Evolutionary conservation across 2,888 invertebrate species (phyloP).

Genomic region (Melanostoma scalare): DNA sequence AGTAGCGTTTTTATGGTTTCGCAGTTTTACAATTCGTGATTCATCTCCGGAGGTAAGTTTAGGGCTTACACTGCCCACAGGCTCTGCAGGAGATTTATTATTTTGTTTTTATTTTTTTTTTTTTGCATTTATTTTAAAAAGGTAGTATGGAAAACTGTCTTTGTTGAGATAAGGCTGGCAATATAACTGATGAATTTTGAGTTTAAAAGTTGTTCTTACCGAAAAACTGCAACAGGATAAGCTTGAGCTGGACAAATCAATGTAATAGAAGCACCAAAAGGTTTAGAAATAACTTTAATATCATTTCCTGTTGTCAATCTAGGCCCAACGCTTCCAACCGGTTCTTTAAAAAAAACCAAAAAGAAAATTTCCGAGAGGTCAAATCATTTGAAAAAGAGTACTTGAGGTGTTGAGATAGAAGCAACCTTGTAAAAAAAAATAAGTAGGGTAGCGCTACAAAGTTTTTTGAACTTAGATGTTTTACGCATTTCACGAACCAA

Average conservation of each 20-base stretch:
- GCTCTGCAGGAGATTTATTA: slow-evolving; percentile 77
- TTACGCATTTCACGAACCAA: too few relatives aligned
- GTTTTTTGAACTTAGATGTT: too few relatives aligned
- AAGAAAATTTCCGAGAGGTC: slow-evolving; percentile 1
- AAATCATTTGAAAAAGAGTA: background rate
- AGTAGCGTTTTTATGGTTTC: slow-evolving; percentile 83
- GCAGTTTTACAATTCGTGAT: slow-evolving; percentile 74
- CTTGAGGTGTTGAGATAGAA: slow-evolving; percentile 73
- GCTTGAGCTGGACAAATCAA: slow-evolving; percentile 88
- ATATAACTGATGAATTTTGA: background rate
- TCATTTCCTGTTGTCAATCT: slow-evolving; percentile 83
- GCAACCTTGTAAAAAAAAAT: background rate
- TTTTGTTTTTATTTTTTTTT: background rate
- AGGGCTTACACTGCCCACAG: slow-evolving; percentile 85
- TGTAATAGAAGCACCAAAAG: slow-evolving; percentile 82
- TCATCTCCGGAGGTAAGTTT: slow-evolving; percentile 83
- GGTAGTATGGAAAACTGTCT: slow-evolving; percentile 15
- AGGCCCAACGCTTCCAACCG: slow-evolving; percentile 86
- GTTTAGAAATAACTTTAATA: slow-evolving; percentile 79
- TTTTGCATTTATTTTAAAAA: slow-evolving; percentile 6
- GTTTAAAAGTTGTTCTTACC: slow-evolving; percentile 83
- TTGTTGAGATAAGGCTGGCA: slow-evolving; percentile 65
- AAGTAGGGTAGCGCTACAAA: too few relatives aligned
- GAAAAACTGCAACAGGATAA: slow-evolving; percentile 87
- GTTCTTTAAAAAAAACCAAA: slow-evolving; percentile 82